Evolutionary conservation across 2,797 vertebrate genomes (phyloP).

Genomic region (Xerus rutilus): DNA sequence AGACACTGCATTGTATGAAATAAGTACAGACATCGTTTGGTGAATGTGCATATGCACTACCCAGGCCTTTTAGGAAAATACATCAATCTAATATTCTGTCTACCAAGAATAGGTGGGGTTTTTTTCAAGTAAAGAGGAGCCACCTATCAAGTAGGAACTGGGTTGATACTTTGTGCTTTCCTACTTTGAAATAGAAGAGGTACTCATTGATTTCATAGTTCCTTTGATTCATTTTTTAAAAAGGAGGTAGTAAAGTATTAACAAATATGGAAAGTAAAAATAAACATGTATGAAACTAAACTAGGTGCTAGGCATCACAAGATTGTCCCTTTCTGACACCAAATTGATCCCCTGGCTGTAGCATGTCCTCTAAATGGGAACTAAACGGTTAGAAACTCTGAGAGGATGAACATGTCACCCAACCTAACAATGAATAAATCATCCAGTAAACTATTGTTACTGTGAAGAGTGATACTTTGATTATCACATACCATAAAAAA

Average conservation of each 20-base stretch:
- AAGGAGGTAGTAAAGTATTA: constrained; percentile 39
- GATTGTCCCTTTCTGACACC: background rate
- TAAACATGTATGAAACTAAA: background rate
- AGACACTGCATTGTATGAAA: background rate
- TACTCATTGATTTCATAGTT: constrained; percentile 34
- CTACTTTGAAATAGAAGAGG: background rate
- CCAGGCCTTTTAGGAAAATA: background rate
- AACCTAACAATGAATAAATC: background rate
- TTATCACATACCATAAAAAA: background rate
- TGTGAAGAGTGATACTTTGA: constrained; percentile 2
- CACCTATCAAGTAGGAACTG: background rate
- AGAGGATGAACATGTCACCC: background rate
- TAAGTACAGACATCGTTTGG: background rate
- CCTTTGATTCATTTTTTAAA: background rate
- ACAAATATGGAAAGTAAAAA: constrained; percentile 26
- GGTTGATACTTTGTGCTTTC: background rate
- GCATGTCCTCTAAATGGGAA: constrained; percentile 41
- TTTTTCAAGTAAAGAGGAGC: background rate
- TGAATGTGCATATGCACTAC: background rate
- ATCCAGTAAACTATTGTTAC: constrained; percentile 18
- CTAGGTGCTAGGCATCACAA: background rate
- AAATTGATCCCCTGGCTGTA: background rate
- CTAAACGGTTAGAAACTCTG: background rate
- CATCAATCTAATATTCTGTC: background rate
- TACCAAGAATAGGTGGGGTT: background rate